These are phyloP conservation scores for Hyppa rectilinea DNA, from an alignment of 2,888 invertebrate genomes.

Conservation along the genomic window DNA sequence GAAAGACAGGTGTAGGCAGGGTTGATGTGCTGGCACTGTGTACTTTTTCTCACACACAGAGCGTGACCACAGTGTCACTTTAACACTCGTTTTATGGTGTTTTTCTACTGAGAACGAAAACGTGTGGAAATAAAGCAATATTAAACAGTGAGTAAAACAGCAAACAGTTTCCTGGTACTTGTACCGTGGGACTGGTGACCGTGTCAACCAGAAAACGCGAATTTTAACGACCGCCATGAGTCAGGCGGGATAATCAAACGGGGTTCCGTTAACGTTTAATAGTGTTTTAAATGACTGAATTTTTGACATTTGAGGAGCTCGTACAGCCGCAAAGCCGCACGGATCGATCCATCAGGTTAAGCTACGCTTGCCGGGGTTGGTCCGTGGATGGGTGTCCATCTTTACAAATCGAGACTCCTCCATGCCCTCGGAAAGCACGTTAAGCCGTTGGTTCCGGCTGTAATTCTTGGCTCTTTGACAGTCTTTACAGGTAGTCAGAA, in stretches of 20 bases:
- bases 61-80: background rate
- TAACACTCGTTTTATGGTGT: conserved; percentile 9
- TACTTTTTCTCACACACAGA: background rate
- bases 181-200: conserved; percentile 37
- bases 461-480: no score
- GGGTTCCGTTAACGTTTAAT: conserved; percentile 45
- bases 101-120: conserved; percentile 15
- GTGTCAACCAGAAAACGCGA: conserved; percentile 47
- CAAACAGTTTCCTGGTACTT: conserved; percentile 31
- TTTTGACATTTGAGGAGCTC: no score
- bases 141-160: conserved; percentile 20
- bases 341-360: no score
- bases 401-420: no score
- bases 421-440: no score
- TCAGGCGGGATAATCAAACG: background rate
- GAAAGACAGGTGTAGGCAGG: no score
- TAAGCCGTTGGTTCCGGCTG: no score
- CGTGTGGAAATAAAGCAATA: conserved; percentile 29
- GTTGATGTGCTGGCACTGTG: no score
- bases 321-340: no score
- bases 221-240: conserved; percentile 37
- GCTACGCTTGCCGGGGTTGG: no score
- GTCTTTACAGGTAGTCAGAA: no score
- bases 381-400: no score
- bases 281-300: conserved; percentile 4